Evolutionary conservation across 2,797 vertebrate genomes (phyloP), one percentile per base, ranked within the genome.

Genomic region (Anguilla obscura): DNA sequence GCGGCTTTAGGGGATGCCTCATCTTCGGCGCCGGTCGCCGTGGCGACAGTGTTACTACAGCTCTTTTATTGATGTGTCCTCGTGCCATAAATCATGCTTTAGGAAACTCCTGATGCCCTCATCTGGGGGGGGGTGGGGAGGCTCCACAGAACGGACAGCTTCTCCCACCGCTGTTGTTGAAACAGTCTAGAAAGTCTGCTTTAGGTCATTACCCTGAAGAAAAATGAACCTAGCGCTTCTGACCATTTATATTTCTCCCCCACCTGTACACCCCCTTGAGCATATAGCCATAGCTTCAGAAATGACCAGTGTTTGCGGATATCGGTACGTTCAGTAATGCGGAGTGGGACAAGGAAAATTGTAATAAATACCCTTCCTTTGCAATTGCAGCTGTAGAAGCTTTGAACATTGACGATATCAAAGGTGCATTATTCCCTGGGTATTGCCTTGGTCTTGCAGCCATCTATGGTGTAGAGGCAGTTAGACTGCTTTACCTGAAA

Each of bases 1-100:
- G 60, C 4, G 60, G 33, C 36, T 79, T 83, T 52, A 12, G 63
- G 36, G 1, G 66, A 85, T 52, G 10, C 52, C 84, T 54, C 27
- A 79, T 63, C 82, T 76, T 40, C 56, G 18, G 56, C 36, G 9
- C 60, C 18, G 36, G 56, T 14, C 36, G 12, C 84, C 33, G 52
- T 36, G 21, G 84, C 27, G 79, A 85, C n/a, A 33, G 83, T 69
- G 52, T 76, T 88, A 85, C 85, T 85, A 52, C 69, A 50, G 33
- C 84, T 76, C 82, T 88, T 56, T 66, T 88, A 88, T 83, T 71
- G 82, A 76, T 71, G 50, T 88, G 83, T 88, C 83, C 83, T 58
- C 66, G 33, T 56, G 24, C 69, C 66, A 88, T 88, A 71, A 88
- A 88, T 88, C 87, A 88, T 88, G 83, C 87, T 88, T 85, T 88